Base-by-base conservation (phyloP, 2,797 vertebrate genomes). In the Anabacerthia variegaticeps region DNA sequence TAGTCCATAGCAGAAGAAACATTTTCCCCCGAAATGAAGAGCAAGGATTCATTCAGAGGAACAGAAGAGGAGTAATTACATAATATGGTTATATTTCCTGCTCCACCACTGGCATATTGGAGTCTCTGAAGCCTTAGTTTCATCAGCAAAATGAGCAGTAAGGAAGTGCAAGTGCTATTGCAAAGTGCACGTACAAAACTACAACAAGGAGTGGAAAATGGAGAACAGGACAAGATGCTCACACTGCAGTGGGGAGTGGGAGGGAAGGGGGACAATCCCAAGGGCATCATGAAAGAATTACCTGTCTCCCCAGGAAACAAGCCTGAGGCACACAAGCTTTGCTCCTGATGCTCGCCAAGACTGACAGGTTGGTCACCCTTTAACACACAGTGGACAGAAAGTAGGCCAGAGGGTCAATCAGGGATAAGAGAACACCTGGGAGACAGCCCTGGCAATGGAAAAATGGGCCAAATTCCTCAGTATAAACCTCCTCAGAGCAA, bases 341-440 rank as follows among this genome's bases (percentile, higher is more conserved):
- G 89, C 28, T 84, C 55, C 81, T 30, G 49, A 68, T 85, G 66
- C 84, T 51, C 8, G 73, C 91, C 88, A 92, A 82, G 80, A 73
- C 34, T 28, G 89, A 81, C 80, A 94, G 73, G 63, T 58, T 92
- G 88, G 74, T 67, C 91, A 85, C 79, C 71, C 86, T 86, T 90
- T 68, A 95, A 82, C 2, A 4, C 2, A 3, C 5, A 73, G 36
- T 32, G 32, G 59, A 55, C 30, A 84, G 52, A 86, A 96, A 95
- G 63, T 87, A 95, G 95, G 92, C 26, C 93, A 94, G 73, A 54
- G 89, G 89, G 90, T 92, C 92, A 96, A 7, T 0, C 1, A 1
- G 55, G 95, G 94, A 95, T 87, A 96, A 90, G 41, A 84, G 69
- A 97, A 95, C 92, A 90, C 85, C 73, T 86, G 92, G 83, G 95